Conservation (phyloP, 2,797 vertebrate species). For the Sciaenops ocellatus region DNA sequence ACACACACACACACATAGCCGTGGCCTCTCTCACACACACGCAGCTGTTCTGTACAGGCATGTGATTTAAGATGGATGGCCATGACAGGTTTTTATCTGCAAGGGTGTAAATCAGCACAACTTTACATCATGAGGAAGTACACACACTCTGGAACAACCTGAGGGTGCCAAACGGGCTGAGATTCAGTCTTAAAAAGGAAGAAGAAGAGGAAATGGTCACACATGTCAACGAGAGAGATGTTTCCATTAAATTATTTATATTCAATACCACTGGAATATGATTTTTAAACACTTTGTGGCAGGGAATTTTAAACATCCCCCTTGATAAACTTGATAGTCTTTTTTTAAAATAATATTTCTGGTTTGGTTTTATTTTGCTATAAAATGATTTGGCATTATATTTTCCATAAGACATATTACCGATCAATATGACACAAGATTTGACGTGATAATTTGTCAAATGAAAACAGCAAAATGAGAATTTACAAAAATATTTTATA, state of each 20-base stretch:
- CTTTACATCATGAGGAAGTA: slow-evolving; percentile 86
- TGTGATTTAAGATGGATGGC: slow-evolving; percentile 85
- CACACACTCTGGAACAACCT: slow-evolving; percentile 57
- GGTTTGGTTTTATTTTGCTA: neutral
- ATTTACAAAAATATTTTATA: neutral
- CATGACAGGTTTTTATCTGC: slow-evolving; percentile 87
- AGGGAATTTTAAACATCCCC: neutral
- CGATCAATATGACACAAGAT: neutral
- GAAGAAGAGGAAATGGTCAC: slow-evolving; percentile 10
- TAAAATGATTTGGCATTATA: no score
- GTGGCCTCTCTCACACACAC: slow-evolving; percentile 8
- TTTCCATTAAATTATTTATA: slow-evolving; percentile 23
- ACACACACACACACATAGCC: slow-evolving; percentile 19
- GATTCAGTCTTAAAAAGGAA: slow-evolving; percentile 12
- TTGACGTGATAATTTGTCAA: neutral
- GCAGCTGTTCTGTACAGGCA: slow-evolving; percentile 33
- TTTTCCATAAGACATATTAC: neutral
- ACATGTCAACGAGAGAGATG: slow-evolving; percentile 31
- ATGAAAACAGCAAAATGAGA: neutral
- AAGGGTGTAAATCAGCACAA: slow-evolving; percentile 85
- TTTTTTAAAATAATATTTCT: neutral
- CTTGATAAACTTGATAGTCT: neutral
- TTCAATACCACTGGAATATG: neutral
- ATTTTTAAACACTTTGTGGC: neutral
- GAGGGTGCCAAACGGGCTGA: slow-evolving; percentile 24